Base-by-base conservation (phyloP, 2,888 invertebrate genomes). In the Acrocera orbiculus region DNA sequence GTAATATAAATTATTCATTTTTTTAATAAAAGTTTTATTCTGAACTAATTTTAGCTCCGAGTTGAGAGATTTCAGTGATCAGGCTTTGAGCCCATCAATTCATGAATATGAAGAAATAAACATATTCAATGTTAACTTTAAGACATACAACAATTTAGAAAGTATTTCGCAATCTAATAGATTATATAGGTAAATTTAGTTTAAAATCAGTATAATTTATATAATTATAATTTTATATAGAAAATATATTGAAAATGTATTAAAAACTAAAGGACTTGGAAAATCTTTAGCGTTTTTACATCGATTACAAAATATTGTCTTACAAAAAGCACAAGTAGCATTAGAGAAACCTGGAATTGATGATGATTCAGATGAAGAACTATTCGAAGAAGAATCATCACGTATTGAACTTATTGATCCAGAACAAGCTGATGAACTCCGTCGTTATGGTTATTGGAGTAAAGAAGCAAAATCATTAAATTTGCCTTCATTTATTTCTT, bases 251-350 rank as follows among this genome's bases (percentile, higher is more conserved):
- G 81, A 85, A 53, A 81, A 83, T 51, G 76, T 83, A 37, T 61
- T 92, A 35, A 89, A 89, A 60, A 85, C 85, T 6, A 76, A 81
- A 44, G 87, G 89, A 10, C 64, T 92, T 39, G 70, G 76, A 14
- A 82, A 85, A 51, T 77, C 86, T 46, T 62, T 89, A 53, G 67
- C 70, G 44, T 80, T 87, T 56, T 65, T 90, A 31, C 76, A 82
- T 51, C 71, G 73, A 47, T 60, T 83, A 44, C 73, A 82, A 40
- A 66, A 65, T 36, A 64, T 72, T 39, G 67, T 81, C 7, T 59
- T 85, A 34, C 64, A 70, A 44, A 80, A 79, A 50, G 76, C 76
- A 1, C 70, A 73, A 49, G 61, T 76, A 40, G 75, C 83, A 0
- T 58, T 85, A 30, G 71, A 73, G 44, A 73, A 72, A 46, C 56